Percentiles rank a stretch among this genome's conserved stretches.
These are phyloP conservation scores for Heliconius hortense DNA, from an alignment of 2,888 invertebrate genomes.

Conservation along the genomic window DNA sequence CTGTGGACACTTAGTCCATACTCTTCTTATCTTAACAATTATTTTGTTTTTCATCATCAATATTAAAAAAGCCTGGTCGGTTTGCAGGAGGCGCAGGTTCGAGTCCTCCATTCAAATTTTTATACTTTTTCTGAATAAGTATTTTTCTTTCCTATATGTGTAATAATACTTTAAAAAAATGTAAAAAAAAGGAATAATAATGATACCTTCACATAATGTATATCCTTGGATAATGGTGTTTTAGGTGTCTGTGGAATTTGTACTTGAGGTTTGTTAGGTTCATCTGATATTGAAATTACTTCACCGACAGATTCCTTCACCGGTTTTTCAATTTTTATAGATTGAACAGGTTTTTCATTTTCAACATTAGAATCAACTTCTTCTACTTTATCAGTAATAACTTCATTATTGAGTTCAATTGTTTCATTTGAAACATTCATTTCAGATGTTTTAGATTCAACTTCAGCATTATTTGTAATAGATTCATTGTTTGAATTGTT, in stretches of 20 bases:
- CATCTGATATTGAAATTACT: constrained; percentile 2
- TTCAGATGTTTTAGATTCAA: neutral
- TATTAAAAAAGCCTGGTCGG: no score
- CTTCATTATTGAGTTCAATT: neutral
- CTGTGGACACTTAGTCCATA: no score
- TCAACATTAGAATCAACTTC: neutral
- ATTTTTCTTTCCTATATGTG: no score
- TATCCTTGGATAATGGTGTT: constrained; percentile 27
- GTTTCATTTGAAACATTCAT: neutral
- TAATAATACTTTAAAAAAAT: no score
- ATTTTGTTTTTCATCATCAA: no score
- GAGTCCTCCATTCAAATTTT: no score
- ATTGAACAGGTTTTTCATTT: neutral
- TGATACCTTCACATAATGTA: constrained; percentile 41
- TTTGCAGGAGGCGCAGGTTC: no score
- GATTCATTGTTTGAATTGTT: neutral
- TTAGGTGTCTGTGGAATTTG: constrained; percentile 21
- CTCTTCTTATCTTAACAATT: no score
- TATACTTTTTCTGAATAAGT: no score
- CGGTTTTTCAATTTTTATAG: neutral
- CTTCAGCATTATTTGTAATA: neutral
- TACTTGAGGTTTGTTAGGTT: constrained; percentile 16
- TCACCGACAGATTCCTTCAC: neutral
- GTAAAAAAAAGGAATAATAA: no score
- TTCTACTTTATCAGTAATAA: neutral